phyloP scores from a whole-genome alignment of 2,888 invertebrate species.

The Portevinia maculata region DNA sequence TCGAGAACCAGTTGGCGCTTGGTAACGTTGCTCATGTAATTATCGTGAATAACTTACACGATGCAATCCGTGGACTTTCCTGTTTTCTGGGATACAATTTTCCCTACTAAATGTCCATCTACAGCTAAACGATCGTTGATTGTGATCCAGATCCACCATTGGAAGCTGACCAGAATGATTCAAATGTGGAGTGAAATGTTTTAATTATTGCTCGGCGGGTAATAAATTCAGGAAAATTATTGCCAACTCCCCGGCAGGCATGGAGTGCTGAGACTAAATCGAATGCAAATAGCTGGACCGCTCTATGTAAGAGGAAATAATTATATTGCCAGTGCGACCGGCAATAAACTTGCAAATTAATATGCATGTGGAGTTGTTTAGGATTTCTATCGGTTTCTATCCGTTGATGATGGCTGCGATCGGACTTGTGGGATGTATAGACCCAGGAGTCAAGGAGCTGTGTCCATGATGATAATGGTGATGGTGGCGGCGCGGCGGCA shows the following conservation, averaged over 20 bases:
- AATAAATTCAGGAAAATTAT: constrained; percentile 67
- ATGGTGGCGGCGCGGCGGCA: constrained; percentile 1
- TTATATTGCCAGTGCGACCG: constrained; percentile 48
- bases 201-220: constrained; percentile 72
- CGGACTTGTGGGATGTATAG: constrained; percentile 33
- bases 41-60: constrained; percentile 62
- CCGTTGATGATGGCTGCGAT: constrained; percentile 4
- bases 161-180: constrained; percentile 12
- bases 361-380: constrained; percentile 62
- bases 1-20: constrained; percentile 24
- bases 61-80: constrained; percentile 35
- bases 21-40: constrained; percentile 25
- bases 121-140: constrained; percentile 25
- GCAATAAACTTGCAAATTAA: constrained; percentile 71
- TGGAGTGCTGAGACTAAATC: constrained; percentile 52
- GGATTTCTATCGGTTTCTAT: constrained; percentile 48
- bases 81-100: constrained; percentile 29
- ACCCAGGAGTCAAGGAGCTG: constrained; percentile 20
- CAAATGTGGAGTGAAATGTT: constrained; percentile 71
- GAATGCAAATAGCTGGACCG: constrained; percentile 58
- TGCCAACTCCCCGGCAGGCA: constrained; percentile 34
- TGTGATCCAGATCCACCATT: constrained; percentile 1
- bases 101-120: not conserved
- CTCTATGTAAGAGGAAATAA: constrained; percentile 49
- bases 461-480: constrained; percentile 14